These are phyloP conservation scores for Piprites chloris DNA, from an alignment of 2,113 vertebrate species.

Conservation along the genomic window DNA sequence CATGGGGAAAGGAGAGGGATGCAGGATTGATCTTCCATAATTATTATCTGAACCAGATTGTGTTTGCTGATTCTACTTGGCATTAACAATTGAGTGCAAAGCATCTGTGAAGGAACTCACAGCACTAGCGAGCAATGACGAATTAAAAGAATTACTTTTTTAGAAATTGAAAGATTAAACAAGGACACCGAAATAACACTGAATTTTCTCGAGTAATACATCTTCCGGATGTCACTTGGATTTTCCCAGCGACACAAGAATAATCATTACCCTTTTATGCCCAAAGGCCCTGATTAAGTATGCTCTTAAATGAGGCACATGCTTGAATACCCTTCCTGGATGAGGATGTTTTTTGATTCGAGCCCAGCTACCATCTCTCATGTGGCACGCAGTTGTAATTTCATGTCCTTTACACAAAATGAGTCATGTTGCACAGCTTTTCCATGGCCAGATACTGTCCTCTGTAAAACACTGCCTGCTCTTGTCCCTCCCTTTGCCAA, in stretches of 20 bases:
- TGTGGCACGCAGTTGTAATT: constrained; percentile 12
- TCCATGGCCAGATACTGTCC: neutral
- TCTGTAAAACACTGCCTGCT: constrained; percentile 8
- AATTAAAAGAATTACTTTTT: constrained; percentile 43
- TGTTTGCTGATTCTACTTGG: constrained; percentile 32
- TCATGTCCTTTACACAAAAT: constrained; percentile 24
- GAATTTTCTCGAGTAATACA: constrained; percentile 13
- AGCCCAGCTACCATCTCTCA: constrained; percentile 23
- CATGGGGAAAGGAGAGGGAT: neutral
- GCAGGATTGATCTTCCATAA: neutral
- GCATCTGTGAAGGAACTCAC: constrained; percentile 35
- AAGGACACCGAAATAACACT: constrained; percentile 23
- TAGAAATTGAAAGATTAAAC: constrained; percentile 35
- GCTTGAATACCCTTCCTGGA: constrained; percentile 42
- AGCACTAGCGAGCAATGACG: neutral
- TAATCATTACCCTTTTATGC: constrained; percentile 27
- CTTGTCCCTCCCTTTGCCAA: constrained; percentile 2
- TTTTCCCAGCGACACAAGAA: constrained; percentile 23
- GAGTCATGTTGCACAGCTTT: constrained; percentile 28
- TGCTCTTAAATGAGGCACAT: constrained; percentile 45
- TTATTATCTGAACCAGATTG: constrained; percentile 30
- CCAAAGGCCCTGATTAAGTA: constrained; percentile 42
- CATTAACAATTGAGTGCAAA: constrained; percentile 1
- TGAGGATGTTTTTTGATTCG: neutral
- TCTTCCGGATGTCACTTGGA: constrained; percentile 44